Evolutionary conservation across 1,140 invertebrate species (phyloP).

Genomic region (Drosophila mayri): DNA sequence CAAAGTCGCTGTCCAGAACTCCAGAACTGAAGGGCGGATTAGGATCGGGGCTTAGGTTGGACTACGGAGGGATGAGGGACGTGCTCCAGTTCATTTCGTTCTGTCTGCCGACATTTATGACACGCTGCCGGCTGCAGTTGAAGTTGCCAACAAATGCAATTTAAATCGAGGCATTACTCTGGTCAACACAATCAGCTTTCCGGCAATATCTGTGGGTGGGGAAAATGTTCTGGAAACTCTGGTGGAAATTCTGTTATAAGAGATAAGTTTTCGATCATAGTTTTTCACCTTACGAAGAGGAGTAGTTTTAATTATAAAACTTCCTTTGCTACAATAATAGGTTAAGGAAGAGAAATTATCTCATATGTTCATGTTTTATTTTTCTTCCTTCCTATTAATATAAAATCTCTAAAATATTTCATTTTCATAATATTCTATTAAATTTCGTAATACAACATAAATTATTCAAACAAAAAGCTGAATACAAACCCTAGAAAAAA

Average conservation of each 20-base stretch:
- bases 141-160: constrained; percentile 49
- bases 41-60: constrained; percentile 34
- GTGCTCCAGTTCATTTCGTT: constrained; percentile 58
- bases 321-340: not conserved
- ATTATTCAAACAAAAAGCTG: not conserved
- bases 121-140: constrained; percentile 45
- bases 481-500: not conserved
- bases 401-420: not conserved
- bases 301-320: not conserved
- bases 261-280: not conserved
- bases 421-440: too few species aligned
- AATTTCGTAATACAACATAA: not conserved
- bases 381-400: too few species aligned
- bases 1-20: constrained; percentile 35
- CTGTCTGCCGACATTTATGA: constrained; percentile 55
- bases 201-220: constrained; percentile 5
- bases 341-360: not conserved
- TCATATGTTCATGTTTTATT: too few species aligned
- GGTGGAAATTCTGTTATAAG: not conserved
- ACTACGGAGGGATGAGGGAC: constrained; percentile 21
- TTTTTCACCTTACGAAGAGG: not conserved
- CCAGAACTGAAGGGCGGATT: constrained; percentile 24
- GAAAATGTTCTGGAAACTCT: not conserved
- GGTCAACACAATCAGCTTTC: constrained; percentile 41
- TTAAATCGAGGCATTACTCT: constrained; percentile 55